A percentile compares a stretch with the other conserved stretches of the same genome.
These are phyloP conservation scores for Promerops cafer DNA, from an alignment of 2,113 vertebrate genomes.

Conservation along the genomic window DNA sequence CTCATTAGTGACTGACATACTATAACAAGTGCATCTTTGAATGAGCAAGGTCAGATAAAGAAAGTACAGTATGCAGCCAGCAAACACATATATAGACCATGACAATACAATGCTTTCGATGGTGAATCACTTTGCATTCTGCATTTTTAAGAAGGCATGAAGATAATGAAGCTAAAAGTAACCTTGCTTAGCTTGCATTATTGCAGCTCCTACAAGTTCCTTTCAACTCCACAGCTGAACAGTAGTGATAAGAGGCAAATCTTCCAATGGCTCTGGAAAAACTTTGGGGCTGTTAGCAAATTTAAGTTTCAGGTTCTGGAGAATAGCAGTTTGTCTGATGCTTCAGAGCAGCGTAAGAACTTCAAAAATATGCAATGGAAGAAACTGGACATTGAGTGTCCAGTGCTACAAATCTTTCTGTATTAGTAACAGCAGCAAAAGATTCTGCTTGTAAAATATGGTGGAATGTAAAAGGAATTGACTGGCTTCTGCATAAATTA, in stretches of 20 bases:
- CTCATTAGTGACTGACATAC: constrained; percentile 85
- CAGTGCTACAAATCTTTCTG: background rate
- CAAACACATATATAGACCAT: constrained; percentile 46
- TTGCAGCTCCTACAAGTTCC: background rate
- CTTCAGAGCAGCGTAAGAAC: background rate
- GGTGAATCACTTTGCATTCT: background rate
- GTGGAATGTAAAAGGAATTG: background rate
- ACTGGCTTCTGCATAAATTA: background rate
- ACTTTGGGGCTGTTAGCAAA: background rate
- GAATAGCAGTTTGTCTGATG: background rate
- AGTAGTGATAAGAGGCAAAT: background rate
- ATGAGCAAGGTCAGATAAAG: constrained; percentile 74
- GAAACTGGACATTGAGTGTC: background rate
- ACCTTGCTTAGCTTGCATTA: constrained; percentile 28
- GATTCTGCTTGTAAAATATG: background rate
- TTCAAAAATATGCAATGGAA: background rate
- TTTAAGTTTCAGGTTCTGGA: background rate
- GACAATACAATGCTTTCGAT: constrained; percentile 5
- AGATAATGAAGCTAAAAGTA: constrained; percentile 27
- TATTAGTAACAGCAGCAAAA: background rate
- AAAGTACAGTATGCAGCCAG: constrained; percentile 51
- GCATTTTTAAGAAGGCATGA: background rate
- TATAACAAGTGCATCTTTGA: constrained; percentile 74
- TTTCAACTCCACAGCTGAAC: background rate
- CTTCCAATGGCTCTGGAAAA: background rate